phyloP scores from a whole-genome alignment of 2,113 vertebrate species.

The Nettapus auritus region DNA sequence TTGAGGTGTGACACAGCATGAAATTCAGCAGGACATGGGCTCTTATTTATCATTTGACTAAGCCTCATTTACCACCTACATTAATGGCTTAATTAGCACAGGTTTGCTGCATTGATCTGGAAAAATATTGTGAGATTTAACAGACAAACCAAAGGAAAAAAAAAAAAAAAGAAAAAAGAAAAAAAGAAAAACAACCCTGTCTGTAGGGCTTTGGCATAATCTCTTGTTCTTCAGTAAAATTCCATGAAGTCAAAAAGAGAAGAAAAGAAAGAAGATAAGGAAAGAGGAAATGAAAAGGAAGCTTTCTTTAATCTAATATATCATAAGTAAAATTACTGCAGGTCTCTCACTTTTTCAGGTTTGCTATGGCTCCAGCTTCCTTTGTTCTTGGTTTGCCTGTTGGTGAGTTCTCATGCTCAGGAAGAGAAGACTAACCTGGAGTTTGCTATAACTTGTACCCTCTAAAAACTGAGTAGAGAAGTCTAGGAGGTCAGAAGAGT shows the following conservation, averaged over 20 bases:
- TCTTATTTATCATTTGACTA: not conserved
- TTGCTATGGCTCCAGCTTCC: not conserved
- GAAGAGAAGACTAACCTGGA: not conserved
- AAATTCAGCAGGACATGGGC: not conserved
- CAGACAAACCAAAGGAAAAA: not conserved
- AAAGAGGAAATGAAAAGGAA: not conserved
- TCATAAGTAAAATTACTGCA: not conserved
- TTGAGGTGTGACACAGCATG: not conserved
- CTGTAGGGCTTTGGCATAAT: not conserved
- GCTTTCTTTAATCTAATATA: not conserved
- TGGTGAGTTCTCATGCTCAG: not conserved
- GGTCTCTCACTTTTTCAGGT: not conserved
- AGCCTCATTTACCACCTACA: slow-evolving; percentile 2
- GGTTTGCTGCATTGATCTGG: not conserved
- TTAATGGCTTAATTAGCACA: not conserved
- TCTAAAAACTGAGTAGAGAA: not conserved
- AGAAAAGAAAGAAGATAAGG: not conserved
- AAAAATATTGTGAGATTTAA: not conserved
- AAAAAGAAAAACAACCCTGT: not conserved
- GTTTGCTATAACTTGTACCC: not conserved
- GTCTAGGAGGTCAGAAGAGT: not conserved
- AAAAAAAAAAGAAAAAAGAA: not conserved
- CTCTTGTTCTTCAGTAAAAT: not conserved
- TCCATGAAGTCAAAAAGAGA: not conserved
- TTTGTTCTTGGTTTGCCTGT: not conserved